Evolutionary conservation across 64 coral and sea anemone genomes (phyloP).

Genomic region (Hydrozoanthus tunicans): DNA sequence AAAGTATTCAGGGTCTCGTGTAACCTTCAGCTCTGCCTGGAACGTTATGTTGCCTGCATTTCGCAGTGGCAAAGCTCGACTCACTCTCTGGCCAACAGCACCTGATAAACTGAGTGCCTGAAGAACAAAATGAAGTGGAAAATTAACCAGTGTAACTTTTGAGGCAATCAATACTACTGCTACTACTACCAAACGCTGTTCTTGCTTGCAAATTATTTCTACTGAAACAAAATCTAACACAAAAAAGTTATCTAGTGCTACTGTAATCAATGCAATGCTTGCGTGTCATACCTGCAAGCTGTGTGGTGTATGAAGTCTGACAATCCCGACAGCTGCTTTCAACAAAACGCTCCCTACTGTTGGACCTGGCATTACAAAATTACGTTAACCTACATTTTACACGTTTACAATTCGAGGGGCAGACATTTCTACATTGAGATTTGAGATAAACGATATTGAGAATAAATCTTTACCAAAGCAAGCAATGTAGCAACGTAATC

Average conservation of each 20-base stretch:
- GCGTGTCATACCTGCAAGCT: conserved; percentile 54
- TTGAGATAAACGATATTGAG: no score
- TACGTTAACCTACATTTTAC: no score
- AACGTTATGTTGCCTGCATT: conserved; percentile 84
- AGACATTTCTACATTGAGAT: no score
- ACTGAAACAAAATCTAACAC: no score
- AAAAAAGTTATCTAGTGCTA: neutral
- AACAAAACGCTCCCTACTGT: conserved; percentile 79
- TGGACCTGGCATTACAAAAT: conserved; percentile 48
- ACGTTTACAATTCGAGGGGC: no score
- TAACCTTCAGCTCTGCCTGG: conserved; percentile 74
- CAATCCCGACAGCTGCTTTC: conserved; percentile 79
- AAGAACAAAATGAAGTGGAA: neutral
- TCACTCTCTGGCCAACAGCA: conserved; percentile 71
- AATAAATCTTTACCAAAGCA: no score
- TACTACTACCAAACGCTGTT: no score
- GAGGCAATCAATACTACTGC: neutral
- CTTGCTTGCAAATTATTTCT: no score
- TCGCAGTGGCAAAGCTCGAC: conserved; percentile 70
- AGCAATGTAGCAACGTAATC: no score
- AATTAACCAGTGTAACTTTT: neutral
- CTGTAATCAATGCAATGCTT: neutral
- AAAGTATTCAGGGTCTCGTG: conserved; percentile 69
- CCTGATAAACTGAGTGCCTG: conserved; percentile 75
- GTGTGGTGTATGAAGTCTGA: conserved; percentile 80